phyloP scores from a whole-genome alignment of 1,140 invertebrate genomes.

The Gryon sp. region DNA sequence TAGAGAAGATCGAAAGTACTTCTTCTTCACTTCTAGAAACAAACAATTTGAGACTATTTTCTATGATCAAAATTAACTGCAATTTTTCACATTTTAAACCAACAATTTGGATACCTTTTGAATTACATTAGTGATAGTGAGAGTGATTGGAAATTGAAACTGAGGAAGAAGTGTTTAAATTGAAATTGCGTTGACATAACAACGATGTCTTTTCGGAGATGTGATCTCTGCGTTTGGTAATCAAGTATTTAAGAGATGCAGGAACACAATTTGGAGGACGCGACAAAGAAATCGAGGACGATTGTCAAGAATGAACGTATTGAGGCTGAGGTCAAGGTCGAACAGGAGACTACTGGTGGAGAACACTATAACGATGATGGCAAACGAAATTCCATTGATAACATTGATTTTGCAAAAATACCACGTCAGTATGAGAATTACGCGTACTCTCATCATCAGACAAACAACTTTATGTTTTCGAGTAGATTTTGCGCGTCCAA shows the following conservation, averaged over 20 bases:
- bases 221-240: slow-evolving; percentile 4
- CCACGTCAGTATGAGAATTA: slow-evolving; percentile 42
- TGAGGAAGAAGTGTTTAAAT: slow-evolving; percentile 10
- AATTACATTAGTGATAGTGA: too few species aligned
- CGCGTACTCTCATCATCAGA: slow-evolving; percentile 50
- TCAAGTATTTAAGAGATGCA: slow-evolving; percentile 48
- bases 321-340: slow-evolving; percentile 63
- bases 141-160: too few species aligned
- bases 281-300: slow-evolving; percentile 41
- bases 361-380: slow-evolving; percentile 24
- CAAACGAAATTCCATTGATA: slow-evolving; percentile 35
- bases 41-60: too few species aligned
- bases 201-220: slow-evolving; percentile 27
- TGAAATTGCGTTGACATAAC: not conserved
- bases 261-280: slow-evolving; percentile 21
- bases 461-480: slow-evolving; percentile 48
- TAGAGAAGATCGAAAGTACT: too few species aligned
- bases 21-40: too few species aligned
- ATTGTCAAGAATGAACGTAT: slow-evolving; percentile 38
- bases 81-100: too few species aligned
- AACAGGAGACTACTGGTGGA: slow-evolving; percentile 59
- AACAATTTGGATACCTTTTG: too few species aligned
- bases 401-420: slow-evolving; percentile 36
- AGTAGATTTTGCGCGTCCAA: slow-evolving; percentile 50
- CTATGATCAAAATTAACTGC: too few species aligned